These are phyloP conservation scores for Glyptemys insculpta DNA, from an alignment of 2,797 vertebrate species.

Conservation along the genomic window DNA sequence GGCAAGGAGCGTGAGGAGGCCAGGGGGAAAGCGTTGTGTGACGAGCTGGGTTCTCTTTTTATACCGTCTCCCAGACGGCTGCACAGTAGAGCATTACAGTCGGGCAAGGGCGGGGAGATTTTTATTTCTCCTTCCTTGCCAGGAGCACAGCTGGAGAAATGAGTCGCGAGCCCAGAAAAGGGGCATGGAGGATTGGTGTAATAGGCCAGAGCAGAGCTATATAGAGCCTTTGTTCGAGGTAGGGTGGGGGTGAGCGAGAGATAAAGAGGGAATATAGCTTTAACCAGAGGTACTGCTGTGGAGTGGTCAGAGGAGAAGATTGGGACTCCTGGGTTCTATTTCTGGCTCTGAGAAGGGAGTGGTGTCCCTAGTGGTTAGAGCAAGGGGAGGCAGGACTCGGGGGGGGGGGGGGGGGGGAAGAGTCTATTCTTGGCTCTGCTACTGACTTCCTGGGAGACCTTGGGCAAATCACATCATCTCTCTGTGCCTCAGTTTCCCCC, in stretches of 20 bases:
- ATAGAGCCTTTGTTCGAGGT: background rate
- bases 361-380: background rate
- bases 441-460: background rate
- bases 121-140: background rate
- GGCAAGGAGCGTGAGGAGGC: background rate
- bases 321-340: background rate
- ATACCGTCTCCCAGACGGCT: background rate
- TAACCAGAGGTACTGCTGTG: background rate
- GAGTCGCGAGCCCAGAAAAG: background rate
- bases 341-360: background rate
- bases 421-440: background rate
- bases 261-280: background rate
- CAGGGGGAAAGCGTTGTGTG: background rate
- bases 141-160: background rate
- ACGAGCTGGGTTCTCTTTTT: background rate
- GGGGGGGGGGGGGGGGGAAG: accelerated
- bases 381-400: background rate
- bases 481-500: background rate
- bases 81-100: background rate
- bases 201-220: background rate
- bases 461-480: background rate
- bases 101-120: background rate
- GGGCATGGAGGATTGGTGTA: background rate
- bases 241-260: no score
- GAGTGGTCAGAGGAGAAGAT: background rate